Conservation (phyloP, 2,113 vertebrate genomes). For the Rhinolophus ferrumequinum region DNA sequence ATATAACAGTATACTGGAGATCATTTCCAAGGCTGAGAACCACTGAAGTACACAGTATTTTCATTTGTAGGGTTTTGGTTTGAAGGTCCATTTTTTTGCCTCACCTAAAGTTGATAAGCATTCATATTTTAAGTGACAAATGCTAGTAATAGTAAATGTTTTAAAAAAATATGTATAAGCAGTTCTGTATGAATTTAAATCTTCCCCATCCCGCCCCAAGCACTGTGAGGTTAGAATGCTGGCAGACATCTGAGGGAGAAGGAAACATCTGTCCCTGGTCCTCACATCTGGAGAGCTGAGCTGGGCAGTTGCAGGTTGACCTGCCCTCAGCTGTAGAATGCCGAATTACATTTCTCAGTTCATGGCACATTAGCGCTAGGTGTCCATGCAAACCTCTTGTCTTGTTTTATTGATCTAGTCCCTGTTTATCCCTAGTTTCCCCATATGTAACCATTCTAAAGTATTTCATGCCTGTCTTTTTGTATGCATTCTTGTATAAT, state of each 20-base stretch:
- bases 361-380: too few species aligned
- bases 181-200: neutral
- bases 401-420: neutral
- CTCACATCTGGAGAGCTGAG: neutral
- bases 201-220: neutral
- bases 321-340: neutral
- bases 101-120: neutral
- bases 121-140: constrained; percentile 17
- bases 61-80: neutral
- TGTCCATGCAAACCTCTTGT: neutral
- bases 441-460: neutral
- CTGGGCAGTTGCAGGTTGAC: neutral
- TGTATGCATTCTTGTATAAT: neutral
- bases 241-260: neutral
- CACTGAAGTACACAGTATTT: neutral
- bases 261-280: neutral
- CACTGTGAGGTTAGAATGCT: neutral
- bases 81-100: neutral
- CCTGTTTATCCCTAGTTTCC: neutral
- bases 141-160: neutral
- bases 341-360: neutral
- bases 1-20: neutral
- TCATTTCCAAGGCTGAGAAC: neutral
- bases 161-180: neutral
- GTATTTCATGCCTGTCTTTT: neutral